A percentile compares a stretch with the other conserved stretches of the same genome.
Conservation (phyloP, 2,113 vertebrate genomes). For the Erpornis zantholeuca region DNA sequence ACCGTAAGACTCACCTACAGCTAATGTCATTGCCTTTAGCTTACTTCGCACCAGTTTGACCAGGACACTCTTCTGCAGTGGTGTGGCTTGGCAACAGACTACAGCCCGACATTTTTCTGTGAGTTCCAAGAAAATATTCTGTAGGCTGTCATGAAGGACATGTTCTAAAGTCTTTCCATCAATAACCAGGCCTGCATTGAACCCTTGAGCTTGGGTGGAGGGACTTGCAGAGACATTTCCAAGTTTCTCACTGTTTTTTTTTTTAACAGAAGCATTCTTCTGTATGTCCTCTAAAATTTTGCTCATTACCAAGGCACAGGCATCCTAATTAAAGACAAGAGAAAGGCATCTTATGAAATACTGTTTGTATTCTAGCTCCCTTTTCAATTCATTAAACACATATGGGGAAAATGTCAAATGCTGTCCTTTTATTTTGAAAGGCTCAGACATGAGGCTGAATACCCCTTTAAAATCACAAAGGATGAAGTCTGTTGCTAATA, state of each 20-base stretch:
- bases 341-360: neutral
- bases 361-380: neutral
- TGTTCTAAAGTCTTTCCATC: constrained; percentile 82
- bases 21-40: constrained; percentile 81
- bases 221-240: neutral
- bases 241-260: rapidly evolving
- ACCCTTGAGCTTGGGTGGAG: neutral
- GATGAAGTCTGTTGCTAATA: neutral
- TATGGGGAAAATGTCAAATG: neutral
- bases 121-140: constrained; percentile 75
- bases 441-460: neutral
- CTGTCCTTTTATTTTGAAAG: neutral
- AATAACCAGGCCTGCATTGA: constrained; percentile 75
- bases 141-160: constrained; percentile 75
- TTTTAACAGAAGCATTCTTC: neutral
- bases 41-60: constrained; percentile 76
- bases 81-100: constrained; percentile 84
- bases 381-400: neutral
- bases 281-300: constrained; percentile 73
- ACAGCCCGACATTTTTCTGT: constrained; percentile 76
- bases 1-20: constrained; percentile 76
- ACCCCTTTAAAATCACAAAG: neutral
- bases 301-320: constrained; percentile 76
- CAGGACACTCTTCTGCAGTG: constrained; percentile 85
- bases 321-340: constrained; percentile 72